These are phyloP conservation scores for Musca domestica DNA, from an alignment of 1,140 invertebrate species.

Conservation along the genomic window DNA sequence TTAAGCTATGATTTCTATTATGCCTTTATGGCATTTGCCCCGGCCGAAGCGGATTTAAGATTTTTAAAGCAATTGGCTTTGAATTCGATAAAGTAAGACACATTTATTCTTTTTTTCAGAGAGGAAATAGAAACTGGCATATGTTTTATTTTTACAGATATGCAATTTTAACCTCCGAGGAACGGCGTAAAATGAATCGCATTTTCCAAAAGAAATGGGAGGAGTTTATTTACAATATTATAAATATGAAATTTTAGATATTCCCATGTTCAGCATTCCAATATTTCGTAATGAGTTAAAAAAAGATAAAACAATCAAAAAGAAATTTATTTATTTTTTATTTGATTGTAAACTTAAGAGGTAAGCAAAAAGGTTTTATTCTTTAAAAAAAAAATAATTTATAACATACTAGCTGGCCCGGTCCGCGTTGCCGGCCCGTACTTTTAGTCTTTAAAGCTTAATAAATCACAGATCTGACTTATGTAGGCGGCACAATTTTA, in stretches of 20 bases:
- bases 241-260: conserved; percentile 43
- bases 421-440: no score
- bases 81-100: conserved; percentile 64
- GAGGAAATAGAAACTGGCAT: not conserved
- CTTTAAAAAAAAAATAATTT: no score
- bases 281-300: not conserved
- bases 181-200: conserved; percentile 45
- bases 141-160: conserved; percentile 17
- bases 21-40: conserved; percentile 69
- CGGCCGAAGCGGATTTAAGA: conserved; percentile 62
- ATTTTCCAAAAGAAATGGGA: conserved; percentile 49
- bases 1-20: conserved; percentile 74
- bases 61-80: conserved; percentile 68
- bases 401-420: no score
- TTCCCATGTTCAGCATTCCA: not conserved
- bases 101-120: not conserved
- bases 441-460: no score
- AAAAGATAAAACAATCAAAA: conserved; percentile 5
- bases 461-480: no score
- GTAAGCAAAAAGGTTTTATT: no score
- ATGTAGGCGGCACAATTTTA: no score
- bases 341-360: no score
- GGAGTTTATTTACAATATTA: conserved; percentile 48
- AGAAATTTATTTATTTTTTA: not conserved
- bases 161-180: conserved; percentile 37